Evolutionary conservation across 2,797 vertebrate species (phyloP).

Genomic region (Parambassis ranga): DNA sequence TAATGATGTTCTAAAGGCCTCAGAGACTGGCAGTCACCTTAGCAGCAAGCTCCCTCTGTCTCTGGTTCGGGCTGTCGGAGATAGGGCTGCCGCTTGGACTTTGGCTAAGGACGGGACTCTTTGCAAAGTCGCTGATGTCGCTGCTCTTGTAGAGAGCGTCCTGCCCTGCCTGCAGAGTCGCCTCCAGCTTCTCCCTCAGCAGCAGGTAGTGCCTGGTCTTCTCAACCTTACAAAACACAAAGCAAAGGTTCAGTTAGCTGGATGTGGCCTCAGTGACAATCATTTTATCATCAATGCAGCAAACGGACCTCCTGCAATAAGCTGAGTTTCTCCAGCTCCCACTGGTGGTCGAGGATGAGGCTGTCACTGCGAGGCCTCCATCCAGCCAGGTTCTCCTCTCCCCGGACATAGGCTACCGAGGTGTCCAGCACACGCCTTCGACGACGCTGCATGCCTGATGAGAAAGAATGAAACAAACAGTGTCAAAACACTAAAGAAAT

Average conservation of each 20-base stretch:
- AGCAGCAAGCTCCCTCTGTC: slow-evolving; percentile 96
- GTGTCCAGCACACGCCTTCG: slow-evolving; percentile 95
- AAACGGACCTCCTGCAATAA: slow-evolving; percentile 90
- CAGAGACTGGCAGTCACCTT: slow-evolving; percentile 82
- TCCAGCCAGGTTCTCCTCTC: slow-evolving; percentile 97
- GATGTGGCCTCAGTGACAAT: background rate
- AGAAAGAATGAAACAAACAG: background rate
- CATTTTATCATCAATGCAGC: background rate
- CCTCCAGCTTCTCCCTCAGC: slow-evolving; percentile 95
- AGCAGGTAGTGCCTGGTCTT: slow-evolving; percentile 97
- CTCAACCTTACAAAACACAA: slow-evolving; percentile 85
- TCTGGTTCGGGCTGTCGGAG: slow-evolving; percentile 86
- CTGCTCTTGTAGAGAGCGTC: slow-evolving; percentile 85
- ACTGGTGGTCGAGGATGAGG: slow-evolving; percentile 97
- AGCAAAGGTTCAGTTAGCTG: background rate
- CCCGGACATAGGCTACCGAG: slow-evolving; percentile 94
- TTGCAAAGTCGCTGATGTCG: slow-evolving; percentile 84
- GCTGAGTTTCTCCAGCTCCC: slow-evolving; percentile 98
- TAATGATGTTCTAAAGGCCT: background rate
- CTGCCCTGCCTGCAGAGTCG: slow-evolving; percentile 85
- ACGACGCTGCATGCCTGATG: slow-evolving; percentile 94
- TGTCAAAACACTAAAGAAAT: background rate
- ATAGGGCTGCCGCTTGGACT: slow-evolving; percentile 76
- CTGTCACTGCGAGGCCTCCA: slow-evolving; percentile 98
- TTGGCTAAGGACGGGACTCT: slow-evolving; percentile 78